phyloP scores from a whole-genome alignment of 2,797 vertebrate genomes.

The Enteromius mattozi region DNA sequence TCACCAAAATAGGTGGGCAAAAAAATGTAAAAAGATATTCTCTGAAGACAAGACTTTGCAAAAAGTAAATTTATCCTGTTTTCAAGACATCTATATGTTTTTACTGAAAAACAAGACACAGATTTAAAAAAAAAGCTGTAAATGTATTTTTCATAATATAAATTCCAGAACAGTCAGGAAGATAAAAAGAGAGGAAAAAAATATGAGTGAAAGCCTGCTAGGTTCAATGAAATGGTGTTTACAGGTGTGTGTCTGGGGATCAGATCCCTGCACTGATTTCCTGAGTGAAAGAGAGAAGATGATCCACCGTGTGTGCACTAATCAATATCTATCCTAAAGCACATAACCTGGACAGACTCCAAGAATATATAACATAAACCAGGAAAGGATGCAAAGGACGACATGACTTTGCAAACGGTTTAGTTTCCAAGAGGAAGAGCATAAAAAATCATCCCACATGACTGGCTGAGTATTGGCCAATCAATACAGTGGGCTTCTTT shows the following conservation, averaged over 20 bases:
- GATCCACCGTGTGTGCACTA: not conserved
- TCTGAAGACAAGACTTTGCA: not conserved
- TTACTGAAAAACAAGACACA: not conserved
- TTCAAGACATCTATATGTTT: not conserved
- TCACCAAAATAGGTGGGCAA: not conserved
- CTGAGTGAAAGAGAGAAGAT: not conserved
- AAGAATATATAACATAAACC: slow-evolving; percentile 3
- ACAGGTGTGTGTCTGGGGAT: slow-evolving; percentile 2
- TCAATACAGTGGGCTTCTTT: slow-evolving; percentile 1
- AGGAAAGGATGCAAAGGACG: slow-evolving; percentile 10
- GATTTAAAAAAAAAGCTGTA: not conserved
- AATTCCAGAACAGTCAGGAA: not conserved
- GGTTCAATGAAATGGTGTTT: not conserved
- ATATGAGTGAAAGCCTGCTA: not conserved
- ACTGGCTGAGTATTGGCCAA: not conserved
- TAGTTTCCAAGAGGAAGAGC: slow-evolving; percentile 1
- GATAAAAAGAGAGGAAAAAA: not conserved
- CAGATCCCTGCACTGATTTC: not conserved
- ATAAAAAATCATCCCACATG: not conserved
- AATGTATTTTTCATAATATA: not conserved
- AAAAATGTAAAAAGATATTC: not conserved
- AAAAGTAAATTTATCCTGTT: not conserved
- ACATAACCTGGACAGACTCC: slow-evolving; percentile 1
- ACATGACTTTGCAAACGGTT: not conserved
- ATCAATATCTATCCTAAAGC: slow-evolving; percentile 12